Base-by-base conservation (phyloP, 2,113 vertebrate genomes). In the Rattus rattus region DNA sequence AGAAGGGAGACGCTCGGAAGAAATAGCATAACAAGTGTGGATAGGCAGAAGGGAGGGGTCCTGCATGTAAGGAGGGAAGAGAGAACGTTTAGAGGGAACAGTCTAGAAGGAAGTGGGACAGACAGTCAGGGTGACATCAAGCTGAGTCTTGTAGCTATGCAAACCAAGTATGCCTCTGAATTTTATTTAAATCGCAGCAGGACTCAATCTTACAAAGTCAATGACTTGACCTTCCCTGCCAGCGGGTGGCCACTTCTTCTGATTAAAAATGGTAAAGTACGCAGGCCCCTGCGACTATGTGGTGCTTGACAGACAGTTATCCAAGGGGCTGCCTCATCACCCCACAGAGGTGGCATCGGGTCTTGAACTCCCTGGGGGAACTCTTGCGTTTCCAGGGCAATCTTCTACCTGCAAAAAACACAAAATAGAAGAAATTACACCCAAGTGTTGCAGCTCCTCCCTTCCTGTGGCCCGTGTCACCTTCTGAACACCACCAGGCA, bases 131-230 rank as follows among this genome's bases (percentile, higher is more conserved):
- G 22, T 9, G 69, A 49, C 6, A 24, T 2, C 67, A 39, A 88
- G 28, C 28, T 26, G 28, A 33, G 36, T 17, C 67, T 19, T 72
- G 26, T 2, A 56, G 26, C 52, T 30, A 0, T 7, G 39, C 33
- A 67, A 52, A n/a, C 43, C 9, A 39, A 30, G 9, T 1, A 54
- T 56, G 6, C 10, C 7, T 72, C 59, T n/a, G 39, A 77, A 6
- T 67, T 79, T 88, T 88, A 84, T n/a, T 52, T 84, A 65, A 84
- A 88, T 79, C 2, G 4, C 33, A n/a, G 49, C 77, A 93, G 76
- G 76, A 84, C 73, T 2, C 54, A 24, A 17, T 77, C 80, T 91
- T 73, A 52, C 39, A 59, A 87, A 90, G 14, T 56, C 86, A 54
- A 28, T 47, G 28, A 43, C 65, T 87, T 56, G 85, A 52, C n/a